Base-by-base conservation (phyloP, 2,888 invertebrate genomes). In the Salpingus planirostris region DNA sequence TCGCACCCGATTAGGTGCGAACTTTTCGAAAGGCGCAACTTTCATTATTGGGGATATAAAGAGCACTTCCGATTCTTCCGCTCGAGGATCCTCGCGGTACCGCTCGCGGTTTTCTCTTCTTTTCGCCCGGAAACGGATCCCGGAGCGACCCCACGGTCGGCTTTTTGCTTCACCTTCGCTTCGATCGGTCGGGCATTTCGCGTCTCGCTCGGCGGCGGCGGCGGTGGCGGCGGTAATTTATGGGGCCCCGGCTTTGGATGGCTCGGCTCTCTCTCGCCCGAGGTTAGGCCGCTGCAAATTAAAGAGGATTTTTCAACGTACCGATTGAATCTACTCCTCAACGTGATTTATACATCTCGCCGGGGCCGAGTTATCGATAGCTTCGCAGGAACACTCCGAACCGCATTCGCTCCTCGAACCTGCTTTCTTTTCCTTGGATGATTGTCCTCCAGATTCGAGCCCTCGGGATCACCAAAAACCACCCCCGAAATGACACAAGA, bases 291-390 rank as follows among this genome's bases (percentile, higher is more conserved):
- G 56, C 54, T 54, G 58, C 59, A 59, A 60, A 60, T 60, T 60
- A 58, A 60, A 59, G 57, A 55, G 59, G 57, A 60, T 60, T 59
- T 60, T 60, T 59, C 57, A 59, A 50, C 57, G 56, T 50, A 55
- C 49, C 58, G 57, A 60, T 60, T 59, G 58, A 59, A 60, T 59
- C 58, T 52, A 57, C 55, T 58, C 54, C 52, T 56, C 53, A 48
- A 46, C 45, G 49, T 59, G 60, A 60, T 59, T 60, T 60, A 60
- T 60, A 46, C 38, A 33, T 39, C 35, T 24, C 27, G 23, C 11
- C 6, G 24, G 29, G n/a, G 30, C 22, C 31, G 31, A 27, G 33
- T 32, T 32, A 29, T 33, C 33, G 38, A 34, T n/a, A n/a, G n/a
- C n/a, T n/a, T n/a, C n/a, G n/a, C n/a, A n/a, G n/a, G n/a, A n/a